phyloP scores from a whole-genome alignment of 2,797 vertebrate genomes.

The Anisognathus igniventris region DNA sequence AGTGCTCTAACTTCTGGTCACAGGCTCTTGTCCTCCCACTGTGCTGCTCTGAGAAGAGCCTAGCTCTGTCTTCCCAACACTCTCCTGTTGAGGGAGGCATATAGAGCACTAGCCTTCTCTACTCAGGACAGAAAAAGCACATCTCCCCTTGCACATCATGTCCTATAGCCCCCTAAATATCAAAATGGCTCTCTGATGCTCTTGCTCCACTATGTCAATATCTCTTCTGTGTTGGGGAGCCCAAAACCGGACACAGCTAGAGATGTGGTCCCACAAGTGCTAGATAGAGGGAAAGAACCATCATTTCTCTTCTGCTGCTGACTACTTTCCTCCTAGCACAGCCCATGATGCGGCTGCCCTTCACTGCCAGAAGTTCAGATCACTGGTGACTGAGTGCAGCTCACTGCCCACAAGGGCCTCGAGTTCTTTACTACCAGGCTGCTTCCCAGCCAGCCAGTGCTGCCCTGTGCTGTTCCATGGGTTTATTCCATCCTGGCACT shows the following conservation, averaged over 20 bases:
- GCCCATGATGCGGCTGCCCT: not conserved
- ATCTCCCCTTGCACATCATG: not conserved
- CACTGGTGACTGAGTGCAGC: not conserved
- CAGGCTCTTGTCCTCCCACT: not conserved
- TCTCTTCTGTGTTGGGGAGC: not conserved
- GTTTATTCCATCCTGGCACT: not conserved
- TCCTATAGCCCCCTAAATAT: not conserved
- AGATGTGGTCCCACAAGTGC: not conserved
- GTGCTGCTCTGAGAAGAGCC: not conserved
- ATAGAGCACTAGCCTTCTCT: not conserved
- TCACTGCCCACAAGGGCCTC: fast-evolving
- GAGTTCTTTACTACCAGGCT: not conserved
- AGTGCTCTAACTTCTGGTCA: not conserved
- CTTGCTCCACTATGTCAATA: not conserved
- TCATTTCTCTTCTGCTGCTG: not conserved
- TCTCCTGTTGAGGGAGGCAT: not conserved
- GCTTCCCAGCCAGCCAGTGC: not conserved
- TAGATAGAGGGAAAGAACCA: not conserved
- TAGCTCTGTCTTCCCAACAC: not conserved
- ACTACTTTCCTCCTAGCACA: not conserved
- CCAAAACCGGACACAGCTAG: not conserved
- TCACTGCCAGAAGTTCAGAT: not conserved
- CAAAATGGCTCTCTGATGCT: not conserved
- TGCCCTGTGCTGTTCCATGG: not conserved
- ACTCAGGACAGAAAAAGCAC: not conserved